Evolutionary conservation across 2,888 invertebrate species (phyloP).

Genomic region (Stenolophus ochropezus): DNA sequence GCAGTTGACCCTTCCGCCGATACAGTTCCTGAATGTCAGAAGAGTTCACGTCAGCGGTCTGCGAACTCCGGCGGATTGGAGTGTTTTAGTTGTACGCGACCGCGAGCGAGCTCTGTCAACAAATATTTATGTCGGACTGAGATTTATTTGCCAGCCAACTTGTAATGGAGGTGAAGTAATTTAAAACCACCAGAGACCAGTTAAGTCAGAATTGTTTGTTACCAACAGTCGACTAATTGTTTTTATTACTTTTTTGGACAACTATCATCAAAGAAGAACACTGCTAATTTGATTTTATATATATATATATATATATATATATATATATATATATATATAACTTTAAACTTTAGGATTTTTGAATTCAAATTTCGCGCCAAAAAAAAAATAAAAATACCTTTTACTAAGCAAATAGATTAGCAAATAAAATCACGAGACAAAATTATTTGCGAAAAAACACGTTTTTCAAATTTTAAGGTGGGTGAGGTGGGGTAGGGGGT

Average conservation of each 20-base stretch:
- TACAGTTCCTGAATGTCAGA: slow-evolving; percentile 55
- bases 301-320: too few species aligned
- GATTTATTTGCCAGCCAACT: slow-evolving; percentile 37
- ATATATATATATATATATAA: too few species aligned
- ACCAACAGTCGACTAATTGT: slow-evolving; percentile 11
- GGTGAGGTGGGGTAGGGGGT: too few species aligned
- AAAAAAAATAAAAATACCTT: too few species aligned
- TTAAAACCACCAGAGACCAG: slow-evolving; percentile 15
- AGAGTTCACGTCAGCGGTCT: slow-evolving; percentile 50
- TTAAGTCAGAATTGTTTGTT: background rate
- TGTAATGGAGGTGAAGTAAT: slow-evolving; percentile 38
- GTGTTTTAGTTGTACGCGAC: background rate
- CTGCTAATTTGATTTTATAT: too few species aligned
- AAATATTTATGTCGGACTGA: slow-evolving; percentile 33
- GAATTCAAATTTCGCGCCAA: too few species aligned
- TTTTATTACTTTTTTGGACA: slow-evolving; percentile 32
- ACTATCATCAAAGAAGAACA: too few species aligned
- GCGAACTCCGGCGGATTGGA: slow-evolving; percentile 7
- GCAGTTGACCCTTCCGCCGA: background rate
- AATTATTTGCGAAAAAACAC: too few species aligned
- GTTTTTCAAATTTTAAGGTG: too few species aligned
- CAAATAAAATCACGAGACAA: too few species aligned
- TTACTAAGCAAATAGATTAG: too few species aligned
- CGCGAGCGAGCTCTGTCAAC: slow-evolving; percentile 5
- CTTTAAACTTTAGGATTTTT: too few species aligned